A percentile compares a stretch with the other conserved stretches of the same genome.
Conservation (phyloP, 2,888 invertebrate genomes). For the Ischnus inquisitorius region DNA sequence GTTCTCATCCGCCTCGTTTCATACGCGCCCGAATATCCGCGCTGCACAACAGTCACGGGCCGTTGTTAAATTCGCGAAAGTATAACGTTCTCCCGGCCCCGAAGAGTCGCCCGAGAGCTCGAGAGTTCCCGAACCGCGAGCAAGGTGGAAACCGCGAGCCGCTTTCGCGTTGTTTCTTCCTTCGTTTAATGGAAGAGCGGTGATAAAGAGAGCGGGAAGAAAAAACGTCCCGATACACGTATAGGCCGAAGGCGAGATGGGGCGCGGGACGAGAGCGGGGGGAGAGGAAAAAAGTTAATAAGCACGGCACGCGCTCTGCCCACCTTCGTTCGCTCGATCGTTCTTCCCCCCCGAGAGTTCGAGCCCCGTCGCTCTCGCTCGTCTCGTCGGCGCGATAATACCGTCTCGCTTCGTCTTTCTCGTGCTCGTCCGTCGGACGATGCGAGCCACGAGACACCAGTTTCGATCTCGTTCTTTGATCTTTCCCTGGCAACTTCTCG, state of each 20-base stretch:
- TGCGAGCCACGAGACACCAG: constrained; percentile 60
- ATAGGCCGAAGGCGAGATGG: constrained; percentile 48
- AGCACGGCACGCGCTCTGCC: constrained; percentile 79
- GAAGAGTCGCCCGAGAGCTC: constrained; percentile 20
- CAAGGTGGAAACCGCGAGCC: constrained; percentile 54
- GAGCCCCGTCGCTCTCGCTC: constrained; percentile 63
- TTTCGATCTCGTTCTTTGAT: constrained; percentile 65
- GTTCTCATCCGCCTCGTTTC: neutral
- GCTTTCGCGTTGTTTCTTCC: constrained; percentile 67
- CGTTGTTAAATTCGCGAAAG: constrained; percentile 66
- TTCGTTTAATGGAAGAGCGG: constrained; percentile 68
- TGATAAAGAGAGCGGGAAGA: constrained; percentile 65
- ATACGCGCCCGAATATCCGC: neutral
- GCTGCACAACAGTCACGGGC: constrained; percentile 19
- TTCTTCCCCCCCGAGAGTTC: constrained; percentile 54
- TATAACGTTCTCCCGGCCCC: constrained; percentile 51
- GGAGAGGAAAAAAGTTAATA: constrained; percentile 78
- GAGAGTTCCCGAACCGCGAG: constrained; percentile 15
- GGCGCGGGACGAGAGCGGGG: constrained; percentile 54
- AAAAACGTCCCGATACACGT: constrained; percentile 64
- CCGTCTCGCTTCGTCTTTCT: constrained; percentile 46
- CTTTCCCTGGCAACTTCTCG: constrained; percentile 52
- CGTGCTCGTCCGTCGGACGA: constrained; percentile 19
- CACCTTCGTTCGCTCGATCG: constrained; percentile 61
- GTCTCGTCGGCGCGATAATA: constrained; percentile 57